A percentile compares a stretch with the other conserved stretches of the same genome.
These are phyloP conservation scores for Vulpes ferrilata DNA, from an alignment of 2,113 vertebrate genomes.

Conservation along the genomic window DNA sequence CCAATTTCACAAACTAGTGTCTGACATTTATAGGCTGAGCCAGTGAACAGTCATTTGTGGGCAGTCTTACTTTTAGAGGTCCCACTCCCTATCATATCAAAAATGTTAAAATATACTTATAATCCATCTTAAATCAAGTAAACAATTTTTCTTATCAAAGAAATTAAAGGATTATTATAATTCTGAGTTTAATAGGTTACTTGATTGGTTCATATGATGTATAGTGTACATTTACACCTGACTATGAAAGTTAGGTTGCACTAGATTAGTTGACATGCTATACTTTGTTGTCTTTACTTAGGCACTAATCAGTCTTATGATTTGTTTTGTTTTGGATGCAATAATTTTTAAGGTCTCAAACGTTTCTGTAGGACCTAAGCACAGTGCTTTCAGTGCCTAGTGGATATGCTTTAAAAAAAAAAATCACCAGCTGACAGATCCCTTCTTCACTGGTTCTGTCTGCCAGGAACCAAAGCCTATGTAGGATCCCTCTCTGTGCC, in stretches of 20 bases:
- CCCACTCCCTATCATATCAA: neutral
- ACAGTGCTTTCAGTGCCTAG: neutral
- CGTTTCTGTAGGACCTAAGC: neutral
- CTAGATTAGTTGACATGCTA: neutral
- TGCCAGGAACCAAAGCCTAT: neutral
- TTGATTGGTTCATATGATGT: neutral
- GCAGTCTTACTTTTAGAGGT: neutral
- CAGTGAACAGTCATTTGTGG: neutral
- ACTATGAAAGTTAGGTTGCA: neutral
- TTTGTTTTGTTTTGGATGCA: constrained; percentile 7
- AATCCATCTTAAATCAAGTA: neutral
- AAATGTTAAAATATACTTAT: neutral
- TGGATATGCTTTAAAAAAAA: neutral
- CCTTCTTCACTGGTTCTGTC: neutral
- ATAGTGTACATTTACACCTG: neutral
- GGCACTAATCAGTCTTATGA: neutral
- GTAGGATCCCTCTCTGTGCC: neutral
- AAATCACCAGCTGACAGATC: neutral
- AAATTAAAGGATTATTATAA: neutral
- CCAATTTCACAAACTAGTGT: neutral
- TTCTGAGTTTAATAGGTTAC: neutral
- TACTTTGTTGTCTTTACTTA: neutral
- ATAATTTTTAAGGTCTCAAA: constrained; percentile 29
- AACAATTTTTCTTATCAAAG: neutral
- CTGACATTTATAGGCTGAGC: neutral